phyloP scores from a whole-genome alignment of 1,140 invertebrate genomes.

The Calycopis cecrops region DNA sequence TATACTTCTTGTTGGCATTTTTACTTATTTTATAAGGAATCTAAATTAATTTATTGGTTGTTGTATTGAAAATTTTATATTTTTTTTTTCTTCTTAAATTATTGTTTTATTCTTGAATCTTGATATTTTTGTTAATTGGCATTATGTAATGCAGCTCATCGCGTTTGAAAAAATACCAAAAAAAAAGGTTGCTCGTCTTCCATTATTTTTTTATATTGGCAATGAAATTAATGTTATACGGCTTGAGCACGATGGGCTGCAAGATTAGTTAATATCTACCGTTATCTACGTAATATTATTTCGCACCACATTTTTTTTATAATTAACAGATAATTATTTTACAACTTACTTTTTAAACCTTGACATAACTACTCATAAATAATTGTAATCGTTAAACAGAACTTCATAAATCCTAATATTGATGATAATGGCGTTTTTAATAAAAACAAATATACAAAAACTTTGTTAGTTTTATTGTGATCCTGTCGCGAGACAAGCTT shows the following conservation, averaged over 20 bases:
- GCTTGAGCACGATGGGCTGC: constrained; percentile 45
- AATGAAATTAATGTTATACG: neutral
- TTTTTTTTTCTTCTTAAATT: constrained; percentile 67
- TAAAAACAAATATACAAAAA: constrained; percentile 72
- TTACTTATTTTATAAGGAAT: constrained; percentile 74
- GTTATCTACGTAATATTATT: constrained; percentile 27
- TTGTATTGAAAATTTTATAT: constrained; percentile 73
- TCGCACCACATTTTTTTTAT: constrained; percentile 25
- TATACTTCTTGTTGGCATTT: constrained; percentile 75
- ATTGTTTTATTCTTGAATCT: constrained; percentile 58
- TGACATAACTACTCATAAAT: constrained; percentile 72
- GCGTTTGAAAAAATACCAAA: constrained; percentile 18
- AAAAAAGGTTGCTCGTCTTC: constrained; percentile 51
- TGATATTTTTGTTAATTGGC: constrained; percentile 58
- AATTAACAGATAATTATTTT: too few relatives aligned
- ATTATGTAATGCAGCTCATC: constrained; percentile 65
- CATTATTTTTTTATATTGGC: constrained; percentile 32
- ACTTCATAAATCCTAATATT: constrained; percentile 75
- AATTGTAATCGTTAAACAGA: constrained; percentile 73
- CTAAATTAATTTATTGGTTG: constrained; percentile 75
- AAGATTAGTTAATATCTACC: constrained; percentile 17
- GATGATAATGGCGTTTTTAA: constrained; percentile 74
- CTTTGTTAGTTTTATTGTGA: constrained; percentile 54
- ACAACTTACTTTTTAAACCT: constrained; percentile 61
- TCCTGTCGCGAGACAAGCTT: constrained; percentile 13